Base-by-base conservation (phyloP, 1,140 invertebrate species). In the Nasonia longicornis region DNA sequence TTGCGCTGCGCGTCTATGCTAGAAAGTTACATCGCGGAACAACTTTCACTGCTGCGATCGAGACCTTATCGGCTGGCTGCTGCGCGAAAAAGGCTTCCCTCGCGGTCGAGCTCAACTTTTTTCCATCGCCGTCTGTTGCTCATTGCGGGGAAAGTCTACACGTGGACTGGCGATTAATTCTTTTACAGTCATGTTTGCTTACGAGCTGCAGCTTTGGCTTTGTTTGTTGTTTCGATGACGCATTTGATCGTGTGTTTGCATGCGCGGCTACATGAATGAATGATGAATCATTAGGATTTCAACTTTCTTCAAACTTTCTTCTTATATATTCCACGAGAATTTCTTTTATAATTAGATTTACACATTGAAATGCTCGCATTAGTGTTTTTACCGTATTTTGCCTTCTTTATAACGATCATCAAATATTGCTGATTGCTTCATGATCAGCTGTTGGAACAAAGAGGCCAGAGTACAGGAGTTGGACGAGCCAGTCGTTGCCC, bases 1-100 rank as follows among this genome's bases (percentile, higher is more conserved):
- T 58, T 3, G 3, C 16, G 14, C 16, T 58, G 16, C 63, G 79
- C 81, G 73, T 85, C 72, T 81, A 84, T 1, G 31, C 31, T 70
- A 78, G 82, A 72, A 69, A 84, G 72, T 74, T 80, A 83, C 26
- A 80, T 75, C 67, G 29, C 52, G 10, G 10, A 67, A 84, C 70
- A 48, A 72, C 63, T 63, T 80, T 80, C 78, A 67, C 78, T 78
- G 48, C 66, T 66, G 64, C 78, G 80, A 69, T 81, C 69, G 48
- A 84, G 77, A 78, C 72, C 76, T 80, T 70, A 74, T 80, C 64
- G 75, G 66, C 73, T 45, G 52, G 52, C 52, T 58, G 52, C 52
- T 58, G 52, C 7, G 45, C 48, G 74, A 75, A 79, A 80, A 48
- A 76, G 63, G 75, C 52, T 82, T 84, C 83, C 71, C 80, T 83